These are phyloP conservation scores for Aselliscus stoliczkanus DNA, from an alignment of 2,797 vertebrate genomes.

Conservation along the genomic window DNA sequence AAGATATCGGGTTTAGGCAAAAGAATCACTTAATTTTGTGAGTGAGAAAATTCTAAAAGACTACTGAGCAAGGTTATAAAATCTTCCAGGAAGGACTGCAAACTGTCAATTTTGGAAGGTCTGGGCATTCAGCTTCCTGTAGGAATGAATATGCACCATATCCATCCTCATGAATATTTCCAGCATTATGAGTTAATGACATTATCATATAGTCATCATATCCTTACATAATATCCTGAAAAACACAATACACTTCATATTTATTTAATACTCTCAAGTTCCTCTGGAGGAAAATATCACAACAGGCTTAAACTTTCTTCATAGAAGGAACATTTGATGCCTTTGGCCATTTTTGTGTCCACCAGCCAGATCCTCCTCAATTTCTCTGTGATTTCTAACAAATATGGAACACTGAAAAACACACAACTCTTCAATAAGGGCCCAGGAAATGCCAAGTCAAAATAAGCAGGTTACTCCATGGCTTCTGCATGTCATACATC, in stretches of 20 bases:
- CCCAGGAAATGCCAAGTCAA: slow-evolving; percentile 47
- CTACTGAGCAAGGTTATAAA: not conserved
- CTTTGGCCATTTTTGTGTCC: not conserved
- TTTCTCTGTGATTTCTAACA: slow-evolving; percentile 35
- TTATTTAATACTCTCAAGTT: slow-evolving; percentile 7
- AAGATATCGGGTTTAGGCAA: not conserved
- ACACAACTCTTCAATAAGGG: slow-evolving; percentile 34
- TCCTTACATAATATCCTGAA: slow-evolving; percentile 4
- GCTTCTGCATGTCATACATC: slow-evolving; percentile 67
- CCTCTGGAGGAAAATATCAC: not conserved
- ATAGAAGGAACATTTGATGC: not conserved
- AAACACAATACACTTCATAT: not conserved
- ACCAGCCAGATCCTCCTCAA: not conserved
- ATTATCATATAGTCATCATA: not conserved
- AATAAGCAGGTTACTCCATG: slow-evolving; percentile 69
- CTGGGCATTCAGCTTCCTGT: not conserved
- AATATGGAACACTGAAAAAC: not conserved
- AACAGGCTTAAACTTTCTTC: slow-evolving; percentile 12
- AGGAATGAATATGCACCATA: not conserved
- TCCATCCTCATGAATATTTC: not conserved
- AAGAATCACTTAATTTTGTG: not conserved
- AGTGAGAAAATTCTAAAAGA: not conserved
- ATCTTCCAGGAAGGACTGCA: not conserved
- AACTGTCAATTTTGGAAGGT: not conserved
- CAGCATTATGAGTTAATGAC: not conserved